Conservation (phyloP, 2,113 vertebrate species). For the Macaca mulatta region DNA sequence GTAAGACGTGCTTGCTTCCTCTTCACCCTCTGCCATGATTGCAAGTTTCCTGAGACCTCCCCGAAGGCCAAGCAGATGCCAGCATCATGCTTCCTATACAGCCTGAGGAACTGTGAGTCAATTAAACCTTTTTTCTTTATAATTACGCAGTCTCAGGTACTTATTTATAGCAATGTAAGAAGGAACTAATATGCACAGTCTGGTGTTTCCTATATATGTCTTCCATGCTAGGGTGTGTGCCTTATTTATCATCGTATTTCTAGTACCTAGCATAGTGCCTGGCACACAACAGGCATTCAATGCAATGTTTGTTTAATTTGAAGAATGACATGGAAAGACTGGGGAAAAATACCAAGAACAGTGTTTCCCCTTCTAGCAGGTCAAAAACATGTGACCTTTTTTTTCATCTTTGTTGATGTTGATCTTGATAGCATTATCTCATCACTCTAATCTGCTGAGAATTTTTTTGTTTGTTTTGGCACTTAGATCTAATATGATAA, state of each 20-base stretch:
- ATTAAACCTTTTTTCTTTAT: too few relatives aligned
- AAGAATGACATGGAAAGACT: background rate
- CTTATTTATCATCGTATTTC: background rate
- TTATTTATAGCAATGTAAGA: too few relatives aligned
- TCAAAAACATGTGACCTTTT: background rate
- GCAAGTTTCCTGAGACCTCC: too few relatives aligned
- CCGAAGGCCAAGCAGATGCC: too few relatives aligned
- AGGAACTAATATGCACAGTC: too few relatives aligned
- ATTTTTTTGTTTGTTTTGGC: background rate
- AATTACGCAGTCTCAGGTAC: too few relatives aligned
- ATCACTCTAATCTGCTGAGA: background rate
- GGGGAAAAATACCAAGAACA: background rate
- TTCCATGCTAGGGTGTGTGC: background rate
- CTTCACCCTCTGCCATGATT: too few relatives aligned
- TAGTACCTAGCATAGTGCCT: background rate
- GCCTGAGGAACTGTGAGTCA: too few relatives aligned
- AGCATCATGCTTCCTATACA: too few relatives aligned
- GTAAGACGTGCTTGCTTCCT: too few relatives aligned
- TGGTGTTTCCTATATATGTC: background rate
- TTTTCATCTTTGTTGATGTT: background rate
- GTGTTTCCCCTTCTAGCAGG: background rate
- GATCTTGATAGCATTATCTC: background rate
- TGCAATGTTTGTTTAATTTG: background rate
- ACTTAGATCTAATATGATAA: background rate
- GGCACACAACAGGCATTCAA: background rate